Evolutionary conservation across 2,888 invertebrate species (phyloP), one percentile per base, ranked within the genome.

Genomic region (Polydrusus cervinus): DNA sequence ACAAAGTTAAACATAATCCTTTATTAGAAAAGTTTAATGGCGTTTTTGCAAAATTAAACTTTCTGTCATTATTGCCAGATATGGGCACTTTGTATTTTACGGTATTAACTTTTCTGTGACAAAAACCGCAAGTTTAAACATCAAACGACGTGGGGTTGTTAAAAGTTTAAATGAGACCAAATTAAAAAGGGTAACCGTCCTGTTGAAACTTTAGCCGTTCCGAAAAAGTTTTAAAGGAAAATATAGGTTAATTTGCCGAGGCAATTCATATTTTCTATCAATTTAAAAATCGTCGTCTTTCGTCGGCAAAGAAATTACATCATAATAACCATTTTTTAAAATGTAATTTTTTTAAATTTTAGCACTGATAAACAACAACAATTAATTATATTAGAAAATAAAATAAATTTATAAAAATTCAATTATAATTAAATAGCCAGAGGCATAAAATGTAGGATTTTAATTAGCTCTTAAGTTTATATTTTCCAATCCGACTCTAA

Each of bases 111-210:
- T 57, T 43, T 55, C 55, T 55, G 55, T 55, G 30, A 69, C 25
- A 69, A 40, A 69, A 69, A 45, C 69, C 60, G 69, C 69, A 69
- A 69, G 57, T 60, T 69, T 69, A 60, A 60, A 69, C 40, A 69
- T 57, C 40, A 69, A 57, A 69, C 25, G 34, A 55, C 45, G 30
- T 57, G 65, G 65, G 65, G 65, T 65, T 51, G 65, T 65, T 65
- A 49, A 47, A 57, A 55, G 43, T 69, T 69, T 57, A 69, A 69
- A 57, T 53, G 69, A 69, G 43, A 40, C 57, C 30, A 57, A 69
- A 60, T 69, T 60, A 69, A 69, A 69, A 69, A 69, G 69, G 66
- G 66, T 66, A 53, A 51, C 66, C 47, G 30, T 51, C 49, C 66
- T 47, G 49, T 38, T 66, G 34, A 40, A 66, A 53, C 38, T 66